Base-by-base conservation (phyloP, 2,888 invertebrate species). In the Brachyopa scutellaris region DNA sequence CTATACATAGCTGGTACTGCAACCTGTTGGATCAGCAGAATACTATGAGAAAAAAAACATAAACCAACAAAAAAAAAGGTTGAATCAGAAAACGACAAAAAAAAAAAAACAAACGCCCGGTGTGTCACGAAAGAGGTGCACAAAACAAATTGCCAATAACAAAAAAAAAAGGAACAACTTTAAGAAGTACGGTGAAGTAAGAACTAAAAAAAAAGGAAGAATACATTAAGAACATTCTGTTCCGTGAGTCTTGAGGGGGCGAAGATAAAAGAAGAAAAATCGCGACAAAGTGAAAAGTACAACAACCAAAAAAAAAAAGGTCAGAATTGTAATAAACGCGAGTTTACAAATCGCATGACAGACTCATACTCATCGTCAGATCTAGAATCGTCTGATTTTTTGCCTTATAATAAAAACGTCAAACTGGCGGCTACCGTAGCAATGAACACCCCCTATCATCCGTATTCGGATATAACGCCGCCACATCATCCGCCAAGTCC, bases 401-500 rank as follows among this genome's bases (percentile, higher is more conserved):
- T 85, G 84, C 85, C 85, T 82, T 85, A 85, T 83, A 86, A 86
- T 61, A 86, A 86, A 87, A 84, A 85, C 93, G 93, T 92, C 95
- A 95, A 95, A 93, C 95, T 95, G 95, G 95, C 95, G 92, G 95
- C 95, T 93, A 94, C 95, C 92, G 91, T 93, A 90, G 95, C 95
- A 92, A 96, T 96, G 96, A 96, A 96, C 94, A 95, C 96, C 92
- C 95, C 95, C 92, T 96, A 95, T 93, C 95, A 95, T 93, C 94
- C 95, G 92, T 95, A 95, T 92, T 93, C 94, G 92, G 95, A 95
- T 92, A 93, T 95, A 87, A 94, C 94, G 92, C 94, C 95, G 89
- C 94, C 95, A 87, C 95, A 95, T 92, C 88, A 88, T 85, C 94
- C 94, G 90, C 93, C 94, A 85, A 94, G 94, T 87, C 95, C 95